Evolutionary conservation across 1,140 invertebrate species (phyloP), one percentile per base, ranked within the genome.

Genomic region (Drosophila ohnishii): DNA sequence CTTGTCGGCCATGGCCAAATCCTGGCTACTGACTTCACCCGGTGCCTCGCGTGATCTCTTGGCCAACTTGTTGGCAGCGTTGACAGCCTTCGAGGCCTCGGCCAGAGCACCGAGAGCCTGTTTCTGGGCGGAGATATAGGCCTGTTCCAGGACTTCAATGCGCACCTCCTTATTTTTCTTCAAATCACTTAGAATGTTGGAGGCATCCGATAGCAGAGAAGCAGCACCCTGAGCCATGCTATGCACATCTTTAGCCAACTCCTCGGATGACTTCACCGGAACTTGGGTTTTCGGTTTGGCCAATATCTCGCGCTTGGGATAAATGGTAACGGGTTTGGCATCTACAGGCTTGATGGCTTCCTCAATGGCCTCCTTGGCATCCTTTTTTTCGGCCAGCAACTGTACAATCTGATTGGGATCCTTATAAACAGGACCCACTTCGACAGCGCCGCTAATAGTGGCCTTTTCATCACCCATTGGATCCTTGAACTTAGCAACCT

Each of bases 1-100:
- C 62, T 88, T 88, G 22, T 88, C 65, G 53, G 82, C 72, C 65
- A 77, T 58, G 0, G 53, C 69, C n/a, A 61, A 9, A n/a, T 73
- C 62, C 1, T 44, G n/a, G 19, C 48, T 42, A 13, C 25, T 40
- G 5, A 67, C n/a, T 10, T 45, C 28, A 1, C 45, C 42, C 1
- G 22, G 5, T 16, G 37, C 9, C 9, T 35, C 14, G 25, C 28
- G 50, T 0, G 50, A 50, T 14, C 64, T 76, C 22, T 72, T 39
- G 32, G 63, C 37, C 25, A 87, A 44, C 3, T 60, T 74, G 2
- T 51, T 65, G 19, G 84, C 84, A 0, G 85, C 51, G 0, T n/a
- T 40, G 0, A 84, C 56, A 1, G 84, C 84, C 39, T 65, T 80
- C 0, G 66, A 45, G 10, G 84, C 85, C 35, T 88, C 59, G 10